A percentile compares a stretch with the other conserved stretches of the same genome.
phyloP scores from a whole-genome alignment of 2,888 invertebrate genomes.

The Nymphalis urticae region DNA sequence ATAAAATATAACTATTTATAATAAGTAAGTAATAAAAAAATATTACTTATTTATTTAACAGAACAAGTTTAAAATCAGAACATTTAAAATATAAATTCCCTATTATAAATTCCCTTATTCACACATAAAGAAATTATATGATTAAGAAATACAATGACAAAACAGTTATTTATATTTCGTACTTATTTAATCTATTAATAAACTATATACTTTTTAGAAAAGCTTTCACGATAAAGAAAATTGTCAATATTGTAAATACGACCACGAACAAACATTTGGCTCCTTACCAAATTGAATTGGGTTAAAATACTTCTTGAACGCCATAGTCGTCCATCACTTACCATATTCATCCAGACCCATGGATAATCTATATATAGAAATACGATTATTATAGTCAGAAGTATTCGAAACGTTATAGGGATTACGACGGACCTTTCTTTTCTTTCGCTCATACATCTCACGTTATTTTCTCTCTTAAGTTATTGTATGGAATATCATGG shows the following conservation, averaged over 20 bases:
- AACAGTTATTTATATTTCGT: neutral
- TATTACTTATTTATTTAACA: too few species aligned
- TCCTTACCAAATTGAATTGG: conserved; percentile 38
- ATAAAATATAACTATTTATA: neutral
- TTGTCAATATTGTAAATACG: conserved; percentile 30
- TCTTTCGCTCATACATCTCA: too few species aligned
- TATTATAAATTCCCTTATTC: too few species aligned
- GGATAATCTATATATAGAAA: conserved; percentile 22
- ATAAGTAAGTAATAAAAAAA: too few species aligned
- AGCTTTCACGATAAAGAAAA: conserved; percentile 17
- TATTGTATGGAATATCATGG: neutral
- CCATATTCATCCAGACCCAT: conserved; percentile 24
- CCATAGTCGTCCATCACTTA: conserved; percentile 29
- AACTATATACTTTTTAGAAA: neutral
- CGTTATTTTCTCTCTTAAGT: neutral
- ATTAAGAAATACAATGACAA: neutral
- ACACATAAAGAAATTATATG: neutral
- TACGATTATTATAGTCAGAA: conserved; percentile 22
- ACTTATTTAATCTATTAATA: neutral
- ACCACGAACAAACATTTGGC: conserved; percentile 37
- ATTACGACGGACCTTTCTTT: neutral
- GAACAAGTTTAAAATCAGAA: too few species aligned
- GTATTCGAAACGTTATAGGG: conserved; percentile 9
- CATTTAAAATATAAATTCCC: too few species aligned
- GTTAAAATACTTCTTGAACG: conserved; percentile 28